Conservation (phyloP, 2,888 invertebrate genomes). For the Unio delphinus region DNA sequence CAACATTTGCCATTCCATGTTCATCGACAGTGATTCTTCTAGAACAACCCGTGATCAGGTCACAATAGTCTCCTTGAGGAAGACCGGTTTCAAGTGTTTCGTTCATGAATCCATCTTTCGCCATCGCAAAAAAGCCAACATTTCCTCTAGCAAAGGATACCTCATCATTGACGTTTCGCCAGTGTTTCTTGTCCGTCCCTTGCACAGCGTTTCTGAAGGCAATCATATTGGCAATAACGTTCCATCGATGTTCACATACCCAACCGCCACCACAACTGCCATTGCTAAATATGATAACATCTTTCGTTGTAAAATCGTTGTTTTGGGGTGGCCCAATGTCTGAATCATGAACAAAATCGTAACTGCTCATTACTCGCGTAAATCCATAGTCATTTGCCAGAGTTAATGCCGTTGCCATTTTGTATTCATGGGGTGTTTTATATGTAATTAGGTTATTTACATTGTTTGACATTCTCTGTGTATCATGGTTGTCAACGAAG, state of each 20-base stretch:
- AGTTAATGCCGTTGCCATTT: constrained; percentile 85
- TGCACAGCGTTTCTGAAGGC: constrained; percentile 63
- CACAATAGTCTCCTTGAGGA: constrained; percentile 67
- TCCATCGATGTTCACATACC: constrained; percentile 69
- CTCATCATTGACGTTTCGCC: constrained; percentile 57
- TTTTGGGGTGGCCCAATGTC: constrained; percentile 55
- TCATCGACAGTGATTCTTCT: constrained; percentile 56
- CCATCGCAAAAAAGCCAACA: constrained; percentile 67
- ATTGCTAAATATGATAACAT: constrained; percentile 55
- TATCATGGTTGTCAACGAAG: constrained; percentile 94
- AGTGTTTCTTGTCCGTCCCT: constrained; percentile 53
- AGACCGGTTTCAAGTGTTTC: constrained; percentile 61
- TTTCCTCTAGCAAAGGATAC: constrained; percentile 66
- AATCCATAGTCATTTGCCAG: constrained; percentile 77
- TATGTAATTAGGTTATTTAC: constrained; percentile 50
- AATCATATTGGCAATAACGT: constrained; percentile 65
- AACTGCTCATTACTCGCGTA: constrained; percentile 90
- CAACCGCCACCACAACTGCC: constrained; percentile 63
- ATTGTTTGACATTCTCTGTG: constrained; percentile 79
- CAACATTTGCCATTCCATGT: constrained; percentile 54
- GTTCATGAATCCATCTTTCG: constrained; percentile 56
- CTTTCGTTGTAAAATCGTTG: constrained; percentile 52
- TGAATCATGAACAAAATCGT: constrained; percentile 72
- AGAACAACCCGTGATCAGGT: constrained; percentile 63
- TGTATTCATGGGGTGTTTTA: constrained; percentile 58